Evolutionary conservation across 2,113 vertebrate genomes (phyloP), one percentile per base, ranked within the genome.

Genomic region (Labrus mixtus): DNA sequence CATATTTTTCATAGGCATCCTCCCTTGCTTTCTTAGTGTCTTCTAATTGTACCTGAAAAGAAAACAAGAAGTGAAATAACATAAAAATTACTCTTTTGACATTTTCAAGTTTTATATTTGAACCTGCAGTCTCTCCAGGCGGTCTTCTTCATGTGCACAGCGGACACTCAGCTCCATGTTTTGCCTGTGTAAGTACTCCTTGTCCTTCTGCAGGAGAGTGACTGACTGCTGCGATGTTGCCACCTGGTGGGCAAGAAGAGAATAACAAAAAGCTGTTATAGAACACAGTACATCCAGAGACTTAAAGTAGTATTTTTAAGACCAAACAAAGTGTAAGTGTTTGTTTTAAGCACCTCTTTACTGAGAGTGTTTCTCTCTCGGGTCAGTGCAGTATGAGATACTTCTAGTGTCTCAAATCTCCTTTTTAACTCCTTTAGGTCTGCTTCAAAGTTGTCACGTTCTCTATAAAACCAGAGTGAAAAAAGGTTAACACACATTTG

Each of bases 1-100:
- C 92, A 2, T 99, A 99, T 96, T 96, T 99, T 84, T 99, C 97
- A 78, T 99, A 99, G 85, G 95, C 91, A 61, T 98, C 96, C 91
- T 99, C 98, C 56, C 97, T 94, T 68, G 96, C 94, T 85, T 95
- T 97, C 89, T 99, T 99, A 59, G 95, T 91, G 79, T 97, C 96
- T 68, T 99, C 97, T 66, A 99, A 93, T 79, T 99, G 98, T 33
- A 79, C 55, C 48, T 98, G 95, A 0, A 61, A 1, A 19, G 60
- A 10, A 76, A 15, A 70, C 36, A 79, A 60, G 8, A 74, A 63
- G 45, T 54, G 4, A 45, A 12, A 63, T 11, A 51, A 60, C 0
- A n/a, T 53, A 23, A 78, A 16, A 64, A 1, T 33, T 20, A 59
- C 1, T 46, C 19, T 5, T 13, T 48, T 17, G 4, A 2, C 3